These are phyloP conservation scores for Ammodytes dubius DNA, from an alignment of 2,113 vertebrate species.

Conservation along the genomic window DNA sequence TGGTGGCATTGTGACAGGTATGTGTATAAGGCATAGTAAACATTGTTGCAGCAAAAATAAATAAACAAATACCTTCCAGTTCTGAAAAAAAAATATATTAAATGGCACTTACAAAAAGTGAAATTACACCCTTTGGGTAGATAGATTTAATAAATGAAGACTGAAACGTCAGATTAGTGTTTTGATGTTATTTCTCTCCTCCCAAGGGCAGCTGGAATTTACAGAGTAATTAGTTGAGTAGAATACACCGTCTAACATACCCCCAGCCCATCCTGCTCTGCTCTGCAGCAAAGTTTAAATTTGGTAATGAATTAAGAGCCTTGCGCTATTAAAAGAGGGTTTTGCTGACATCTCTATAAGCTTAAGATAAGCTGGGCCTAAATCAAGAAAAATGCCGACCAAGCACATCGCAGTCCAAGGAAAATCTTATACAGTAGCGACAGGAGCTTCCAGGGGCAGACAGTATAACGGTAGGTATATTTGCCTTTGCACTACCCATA, in stretches of 20 bases:
- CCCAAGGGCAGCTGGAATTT: conserved; percentile 64
- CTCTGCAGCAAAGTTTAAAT: conserved; percentile 78
- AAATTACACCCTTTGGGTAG: conserved; percentile 47
- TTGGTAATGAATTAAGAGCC: conserved; percentile 82
- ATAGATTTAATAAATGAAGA: conserved; percentile 58
- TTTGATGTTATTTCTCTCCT: conserved; percentile 38
- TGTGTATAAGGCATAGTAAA: background rate
- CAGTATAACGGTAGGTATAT: conserved; percentile 70
- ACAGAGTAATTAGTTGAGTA: conserved; percentile 82
- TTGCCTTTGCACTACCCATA: conserved; percentile 65
- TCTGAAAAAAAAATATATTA: conserved; percentile 23
- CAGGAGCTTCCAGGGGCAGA: conserved; percentile 72
- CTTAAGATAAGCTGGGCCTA: conserved; percentile 80
- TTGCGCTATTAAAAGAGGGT: conserved; percentile 74
- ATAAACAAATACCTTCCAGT: conserved; percentile 4
- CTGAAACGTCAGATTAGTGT: conserved; percentile 46
- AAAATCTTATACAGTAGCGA: conserved; percentile 50
- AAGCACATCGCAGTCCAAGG: conserved; percentile 77
- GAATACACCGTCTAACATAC: conserved; percentile 71
- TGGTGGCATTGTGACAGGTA: conserved; percentile 7
- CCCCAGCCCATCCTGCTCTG: conserved; percentile 59
- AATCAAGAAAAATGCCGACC: conserved; percentile 81
- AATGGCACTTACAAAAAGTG: conserved; percentile 32
- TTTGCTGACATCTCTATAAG: conserved; percentile 81
- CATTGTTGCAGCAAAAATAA: conserved; percentile 12